Percentiles rank a stretch among this genome's conserved stretches.
Evolutionary conservation across 1,140 invertebrate genomes (phyloP).

Genomic region (Aphidius ervi): DNA sequence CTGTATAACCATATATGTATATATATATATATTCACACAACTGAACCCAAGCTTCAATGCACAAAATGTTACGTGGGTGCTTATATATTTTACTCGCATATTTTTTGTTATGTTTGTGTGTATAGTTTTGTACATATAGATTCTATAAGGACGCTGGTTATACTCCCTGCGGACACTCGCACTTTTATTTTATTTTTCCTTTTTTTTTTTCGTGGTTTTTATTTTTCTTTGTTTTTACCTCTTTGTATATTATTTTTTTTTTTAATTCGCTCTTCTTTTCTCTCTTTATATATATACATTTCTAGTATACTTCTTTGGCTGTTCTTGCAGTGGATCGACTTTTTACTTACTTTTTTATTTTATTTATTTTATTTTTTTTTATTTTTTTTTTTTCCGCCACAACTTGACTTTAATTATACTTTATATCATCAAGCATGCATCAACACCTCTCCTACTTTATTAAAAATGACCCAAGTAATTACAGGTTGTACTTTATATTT

Average conservation of each 20-base stretch:
- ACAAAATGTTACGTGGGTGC: slow-evolving; percentile 16
- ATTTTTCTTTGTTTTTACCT: too few relatives aligned
- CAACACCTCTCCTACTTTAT: too few relatives aligned
- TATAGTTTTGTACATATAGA: not conserved
- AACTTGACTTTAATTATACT: slow-evolving; percentile 16
- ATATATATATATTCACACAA: slow-evolving; percentile 8
- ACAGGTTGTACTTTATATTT: too few relatives aligned
- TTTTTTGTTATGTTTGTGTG: slow-evolving; percentile 13
- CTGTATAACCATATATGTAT: slow-evolving; percentile 1
- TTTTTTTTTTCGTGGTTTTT: too few relatives aligned
- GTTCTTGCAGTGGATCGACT: not conserved
- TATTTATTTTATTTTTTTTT: slow-evolving; percentile 2
- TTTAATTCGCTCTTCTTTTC: not conserved
- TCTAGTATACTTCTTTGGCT: slow-evolving; percentile 1
- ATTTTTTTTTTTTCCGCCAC: slow-evolving; percentile 7
- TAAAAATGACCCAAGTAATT: too few relatives aligned
- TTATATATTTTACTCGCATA: not conserved
- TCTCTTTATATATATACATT: not conserved
- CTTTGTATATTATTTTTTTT: not conserved
- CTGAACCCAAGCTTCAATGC: slow-evolving; percentile 9
- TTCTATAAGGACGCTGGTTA: too few relatives aligned
- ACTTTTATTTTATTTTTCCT: slow-evolving; percentile 3
- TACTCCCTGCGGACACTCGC: slow-evolving; percentile 25
- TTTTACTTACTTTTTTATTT: not conserved
- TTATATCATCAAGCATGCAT: too few relatives aligned